These are phyloP conservation scores for Lagenorhynchus albirostris DNA, from an alignment of 2,113 vertebrate species.

Conservation along the genomic window DNA sequence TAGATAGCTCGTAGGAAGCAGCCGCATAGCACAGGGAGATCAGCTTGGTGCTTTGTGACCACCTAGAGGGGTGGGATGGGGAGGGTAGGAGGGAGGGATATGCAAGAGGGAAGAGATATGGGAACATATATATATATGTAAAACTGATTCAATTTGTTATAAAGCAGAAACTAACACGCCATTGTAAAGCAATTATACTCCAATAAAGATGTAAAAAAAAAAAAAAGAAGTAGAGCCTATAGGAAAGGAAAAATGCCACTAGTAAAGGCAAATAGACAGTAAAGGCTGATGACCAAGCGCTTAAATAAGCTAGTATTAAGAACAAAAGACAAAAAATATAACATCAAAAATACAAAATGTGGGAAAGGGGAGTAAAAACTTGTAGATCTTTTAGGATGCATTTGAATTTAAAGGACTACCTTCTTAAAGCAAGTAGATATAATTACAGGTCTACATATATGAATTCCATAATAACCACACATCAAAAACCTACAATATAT, in stretches of 20 bases:
- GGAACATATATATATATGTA: too few relatives aligned
- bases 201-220: too few relatives aligned
- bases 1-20: too few relatives aligned
- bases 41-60: too few relatives aligned
- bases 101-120: too few relatives aligned
- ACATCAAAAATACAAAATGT: not conserved
- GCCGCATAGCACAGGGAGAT: too few relatives aligned
- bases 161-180: too few relatives aligned
- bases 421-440: not conserved
- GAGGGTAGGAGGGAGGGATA: too few relatives aligned
- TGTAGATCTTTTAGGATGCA: not conserved
- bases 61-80: too few relatives aligned
- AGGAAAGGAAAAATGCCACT: not conserved
- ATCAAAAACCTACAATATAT: not conserved
- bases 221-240: not conserved
- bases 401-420: not conserved
- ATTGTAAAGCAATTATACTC: too few relatives aligned
- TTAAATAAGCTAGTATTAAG: not conserved
- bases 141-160: too few relatives aligned
- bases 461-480: not conserved
- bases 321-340: not conserved
- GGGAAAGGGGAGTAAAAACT: not conserved
- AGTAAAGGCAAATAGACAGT: not conserved
- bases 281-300: not conserved
- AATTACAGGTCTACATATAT: not conserved